A percentile compares a stretch with the other conserved stretches of the same genome.
Evolutionary conservation across 2,797 vertebrate genomes (phyloP).

Genomic region (Myotis planiceps): DNA sequence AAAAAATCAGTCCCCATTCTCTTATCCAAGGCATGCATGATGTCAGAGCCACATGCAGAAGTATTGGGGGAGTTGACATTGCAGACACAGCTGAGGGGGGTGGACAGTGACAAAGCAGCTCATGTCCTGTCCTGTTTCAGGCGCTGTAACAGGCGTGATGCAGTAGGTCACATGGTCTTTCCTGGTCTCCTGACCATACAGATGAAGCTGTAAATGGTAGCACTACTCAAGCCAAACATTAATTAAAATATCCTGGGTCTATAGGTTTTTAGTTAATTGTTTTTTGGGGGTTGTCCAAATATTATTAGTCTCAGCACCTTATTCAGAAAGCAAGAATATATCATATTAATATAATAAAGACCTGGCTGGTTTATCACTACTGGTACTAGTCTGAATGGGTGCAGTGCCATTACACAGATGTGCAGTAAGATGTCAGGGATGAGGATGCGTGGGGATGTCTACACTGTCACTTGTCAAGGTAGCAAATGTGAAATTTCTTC

Average conservation of each 20-base stretch:
- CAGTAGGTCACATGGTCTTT: neutral
- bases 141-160: neutral
- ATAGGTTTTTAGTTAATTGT: neutral
- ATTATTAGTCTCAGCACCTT: neutral
- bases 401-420: neutral
- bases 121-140: neutral
- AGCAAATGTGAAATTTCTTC: neutral
- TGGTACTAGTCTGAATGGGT: neutral
- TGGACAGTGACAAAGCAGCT: neutral
- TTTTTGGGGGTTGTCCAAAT: conserved; percentile 7
- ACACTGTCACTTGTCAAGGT: neutral
- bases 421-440: neutral
- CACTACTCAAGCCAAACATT: conserved; percentile 14
- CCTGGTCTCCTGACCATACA: conserved; percentile 37
- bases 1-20: neutral
- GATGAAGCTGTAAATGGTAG: conserved; percentile 35
- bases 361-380: neutral
- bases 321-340: neutral
- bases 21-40: neutral
- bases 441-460: neutral
- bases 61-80: neutral
- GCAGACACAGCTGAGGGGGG: neutral
- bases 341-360: neutral
- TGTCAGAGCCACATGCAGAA: neutral
- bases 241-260: neutral